Base-by-base conservation (phyloP, 2,888 invertebrate species). In the Priocnemis perturbator region DNA sequence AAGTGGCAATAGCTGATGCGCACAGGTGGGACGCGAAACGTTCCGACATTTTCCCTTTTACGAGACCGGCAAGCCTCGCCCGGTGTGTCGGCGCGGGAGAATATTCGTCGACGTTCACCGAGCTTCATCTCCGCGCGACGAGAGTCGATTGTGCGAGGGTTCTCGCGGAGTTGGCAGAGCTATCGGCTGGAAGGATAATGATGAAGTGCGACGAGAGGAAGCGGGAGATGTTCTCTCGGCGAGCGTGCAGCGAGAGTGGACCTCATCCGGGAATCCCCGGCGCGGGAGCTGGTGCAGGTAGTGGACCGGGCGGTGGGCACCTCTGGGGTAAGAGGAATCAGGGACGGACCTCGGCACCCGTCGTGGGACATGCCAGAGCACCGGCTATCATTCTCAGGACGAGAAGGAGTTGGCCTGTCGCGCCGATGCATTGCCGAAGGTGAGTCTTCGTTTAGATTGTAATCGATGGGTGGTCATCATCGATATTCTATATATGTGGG, bases 331-430 rank as follows among this genome's bases (percentile, higher is more conserved):
- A 91, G 44, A 91, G 91, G 85, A 89, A 86, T 68, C 88, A 89
- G 71, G 88, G 88, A 66, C 83, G 94, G 73, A 94, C 94, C 2
- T 94, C 94, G 0, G 94, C 94, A 0, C 94, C 94, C 0, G 93
- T 94, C 85, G 94, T 94, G 91, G 92, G 92, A n/a, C 77, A 83
- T 50, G 83, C 80, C 11, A 84, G 87, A 64, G 91, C 91, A 47
- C 85, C 87, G 71, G 93, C 91, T 30, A 91, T 95, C 56, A 93
- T 94, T 67, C 90, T 94, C 75, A 91, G 94, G 62, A 94, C 93
- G 53, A 90, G 95, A 23, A 90, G 94, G 55, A 94, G 94, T 82
- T 95, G 95, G 94, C 95, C 95, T 0, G 94, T 94, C 44, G 94
- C 94, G 3, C 94, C 94, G 20, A 91, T 92, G 78, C 92, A 93